Conservation (phyloP, 2,113 vertebrate genomes). For the Platichthys flesus region DNA sequence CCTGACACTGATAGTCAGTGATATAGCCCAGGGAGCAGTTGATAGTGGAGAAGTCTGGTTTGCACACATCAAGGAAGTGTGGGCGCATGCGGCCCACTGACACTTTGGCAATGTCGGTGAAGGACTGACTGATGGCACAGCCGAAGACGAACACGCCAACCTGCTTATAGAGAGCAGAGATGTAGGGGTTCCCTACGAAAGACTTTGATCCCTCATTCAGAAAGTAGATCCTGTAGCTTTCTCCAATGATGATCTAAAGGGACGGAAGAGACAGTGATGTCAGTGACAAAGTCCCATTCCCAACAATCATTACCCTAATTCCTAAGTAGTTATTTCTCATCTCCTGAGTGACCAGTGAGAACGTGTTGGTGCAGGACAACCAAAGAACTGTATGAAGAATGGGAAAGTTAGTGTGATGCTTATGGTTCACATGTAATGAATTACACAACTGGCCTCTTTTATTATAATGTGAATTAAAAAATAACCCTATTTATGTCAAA, state of each 20-base stretch:
- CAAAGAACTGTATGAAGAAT: slow-evolving; percentile 6
- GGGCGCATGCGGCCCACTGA: slow-evolving; percentile 91
- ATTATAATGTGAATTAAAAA: not conserved
- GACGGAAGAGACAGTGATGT: not conserved
- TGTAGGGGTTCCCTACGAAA: slow-evolving; percentile 91
- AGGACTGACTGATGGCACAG: slow-evolving; percentile 87
- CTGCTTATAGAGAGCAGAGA: slow-evolving; percentile 91
- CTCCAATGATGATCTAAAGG: slow-evolving; percentile 85
- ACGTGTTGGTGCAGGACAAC: slow-evolving; percentile 1
- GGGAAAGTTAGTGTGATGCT: not conserved
- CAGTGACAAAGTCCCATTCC: not conserved
- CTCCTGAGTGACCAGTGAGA: slow-evolving; percentile 14
- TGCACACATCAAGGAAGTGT: slow-evolving; percentile 91
- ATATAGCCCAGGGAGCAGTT: slow-evolving; percentile 91
- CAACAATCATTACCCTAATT: not conserved
- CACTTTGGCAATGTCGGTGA: slow-evolving; percentile 95
- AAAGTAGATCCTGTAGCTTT: slow-evolving; percentile 90
- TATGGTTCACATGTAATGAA: slow-evolving; percentile 1
- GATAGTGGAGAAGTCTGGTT: slow-evolving; percentile 81
- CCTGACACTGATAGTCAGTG: slow-evolving; percentile 87
- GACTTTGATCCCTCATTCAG: slow-evolving; percentile 80
- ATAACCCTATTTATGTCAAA: no score
- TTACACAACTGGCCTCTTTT: not conserved
- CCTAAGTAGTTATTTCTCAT: slow-evolving; percentile 2
- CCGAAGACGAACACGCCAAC: slow-evolving; percentile 89